Base-by-base conservation (phyloP, 2,797 vertebrate species). In the Semotilus atromaculatus region DNA sequence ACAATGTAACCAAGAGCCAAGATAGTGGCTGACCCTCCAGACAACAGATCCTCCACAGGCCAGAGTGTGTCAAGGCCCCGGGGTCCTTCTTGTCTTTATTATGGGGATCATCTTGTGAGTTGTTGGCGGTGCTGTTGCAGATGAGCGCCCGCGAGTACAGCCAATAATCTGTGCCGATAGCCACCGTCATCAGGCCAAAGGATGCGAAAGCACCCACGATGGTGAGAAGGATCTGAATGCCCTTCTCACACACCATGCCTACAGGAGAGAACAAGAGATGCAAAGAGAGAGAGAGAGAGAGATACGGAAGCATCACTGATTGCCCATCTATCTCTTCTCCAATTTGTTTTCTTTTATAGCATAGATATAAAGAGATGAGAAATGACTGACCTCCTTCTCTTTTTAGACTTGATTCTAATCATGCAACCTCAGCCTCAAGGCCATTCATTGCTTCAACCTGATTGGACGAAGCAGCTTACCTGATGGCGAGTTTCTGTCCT, bases 121-220 rank as follows among this genome's bases (percentile, higher is more conserved):
- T 87, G 90, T 98, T 97, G 90, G 94, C 93, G 82, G 97, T 97
- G 92, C 95, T 97, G 94, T 98, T 97, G 94, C 97, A 98, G 94
- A 97, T 97, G 90, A 97, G 92, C 88, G 97, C 97, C 72, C 97
- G 96, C 82, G 97, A 97, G 89, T 98, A 98, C 76, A 98, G 97
- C 97, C 97, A 98, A 93, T 98, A 98, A 93, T 98, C 97, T 51
- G 97, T 98, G 94, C 97, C 97, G 90, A 98, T 97, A 85, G 97
- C 96, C 89, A 98, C 97, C 90, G 97, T 98, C 97, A 98, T 98
- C 94, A 98, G 96, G 93, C 97, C 97, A 85, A 98, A 98, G 93
- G 97, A 95, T 23, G 97, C 97, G 76, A 98, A 98, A 80, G 97
- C 97, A 92, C 97, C 97, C 91, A 97, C 96, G 85, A 96, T 97